These are phyloP conservation scores for Neopipo cinnamomea DNA, from an alignment of 2,113 vertebrate genomes.

Conservation along the genomic window DNA sequence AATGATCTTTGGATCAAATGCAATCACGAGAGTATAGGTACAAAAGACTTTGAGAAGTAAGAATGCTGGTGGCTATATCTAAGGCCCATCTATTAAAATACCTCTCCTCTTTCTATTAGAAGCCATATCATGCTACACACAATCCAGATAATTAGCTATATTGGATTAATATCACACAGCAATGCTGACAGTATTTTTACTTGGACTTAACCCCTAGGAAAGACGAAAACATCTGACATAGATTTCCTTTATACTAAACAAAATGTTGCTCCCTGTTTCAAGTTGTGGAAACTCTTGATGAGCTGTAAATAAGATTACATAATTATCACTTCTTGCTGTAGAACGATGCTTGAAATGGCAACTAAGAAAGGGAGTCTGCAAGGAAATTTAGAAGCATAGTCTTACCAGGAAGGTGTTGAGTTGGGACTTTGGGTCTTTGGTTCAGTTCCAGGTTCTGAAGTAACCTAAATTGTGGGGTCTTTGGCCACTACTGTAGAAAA, in stretches of 20 bases:
- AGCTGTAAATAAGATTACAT: neutral
- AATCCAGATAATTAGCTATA: neutral
- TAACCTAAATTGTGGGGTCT: neutral
- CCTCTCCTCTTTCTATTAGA: neutral
- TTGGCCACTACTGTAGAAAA: neutral
- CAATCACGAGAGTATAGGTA: neutral
- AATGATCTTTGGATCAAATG: neutral
- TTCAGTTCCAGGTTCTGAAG: neutral
- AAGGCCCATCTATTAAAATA: neutral
- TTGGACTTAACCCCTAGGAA: neutral
- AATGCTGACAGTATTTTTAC: neutral
- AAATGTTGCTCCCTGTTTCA: neutral
- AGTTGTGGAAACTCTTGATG: neutral
- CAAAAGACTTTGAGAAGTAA: neutral
- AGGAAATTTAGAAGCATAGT: neutral
- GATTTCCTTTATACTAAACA: neutral
- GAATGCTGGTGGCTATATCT: neutral
- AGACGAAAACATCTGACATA: neutral
- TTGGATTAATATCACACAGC: neutral
- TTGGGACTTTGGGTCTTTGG: neutral
- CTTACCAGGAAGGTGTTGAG: neutral
- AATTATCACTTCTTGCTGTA: neutral
- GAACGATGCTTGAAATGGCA: neutral
- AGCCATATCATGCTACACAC: neutral
- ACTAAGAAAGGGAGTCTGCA: neutral